Conservation (phyloP, 1,140 invertebrate genomes). For the Zelostemma sp. region DNA sequence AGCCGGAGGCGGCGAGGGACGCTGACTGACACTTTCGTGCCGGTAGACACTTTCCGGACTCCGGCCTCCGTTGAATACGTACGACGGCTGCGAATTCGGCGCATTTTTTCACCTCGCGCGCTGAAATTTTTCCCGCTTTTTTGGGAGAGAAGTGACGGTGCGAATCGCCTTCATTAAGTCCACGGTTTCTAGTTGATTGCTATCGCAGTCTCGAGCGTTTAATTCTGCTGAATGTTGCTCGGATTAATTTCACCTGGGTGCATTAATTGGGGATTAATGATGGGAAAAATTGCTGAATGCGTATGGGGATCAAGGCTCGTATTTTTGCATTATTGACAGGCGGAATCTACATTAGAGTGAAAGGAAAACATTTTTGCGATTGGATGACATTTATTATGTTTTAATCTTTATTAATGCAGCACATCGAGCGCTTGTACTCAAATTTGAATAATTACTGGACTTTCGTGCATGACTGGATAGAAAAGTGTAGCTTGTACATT, state of each 20-base stretch:
- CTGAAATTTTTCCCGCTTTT: neutral
- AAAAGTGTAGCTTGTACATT: too few relatives aligned
- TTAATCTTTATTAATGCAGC: too few relatives aligned
- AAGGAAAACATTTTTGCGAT: too few relatives aligned
- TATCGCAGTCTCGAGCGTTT: neutral
- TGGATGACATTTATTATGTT: too few relatives aligned
- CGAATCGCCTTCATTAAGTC: neutral
- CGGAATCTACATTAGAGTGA: too few relatives aligned
- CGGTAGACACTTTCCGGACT: neutral
- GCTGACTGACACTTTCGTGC: conserved; percentile 1
- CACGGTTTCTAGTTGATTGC: neutral
- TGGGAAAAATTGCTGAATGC: neutral
- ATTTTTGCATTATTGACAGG: too few relatives aligned
- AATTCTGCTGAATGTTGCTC: neutral
- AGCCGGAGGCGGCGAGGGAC: too few relatives aligned
- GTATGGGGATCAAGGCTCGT: too few relatives aligned
- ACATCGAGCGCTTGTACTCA: too few relatives aligned
- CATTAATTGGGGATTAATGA: neutral
- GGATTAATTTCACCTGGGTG: neutral
- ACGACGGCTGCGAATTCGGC: neutral
- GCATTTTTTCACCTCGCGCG: neutral
- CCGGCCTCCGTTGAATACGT: neutral
- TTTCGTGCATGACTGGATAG: too few relatives aligned
- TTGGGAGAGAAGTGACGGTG: neutral
- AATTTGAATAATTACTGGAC: too few relatives aligned